Conservation (phyloP, 2,888 invertebrate genomes). For the Autographa gamma region DNA sequence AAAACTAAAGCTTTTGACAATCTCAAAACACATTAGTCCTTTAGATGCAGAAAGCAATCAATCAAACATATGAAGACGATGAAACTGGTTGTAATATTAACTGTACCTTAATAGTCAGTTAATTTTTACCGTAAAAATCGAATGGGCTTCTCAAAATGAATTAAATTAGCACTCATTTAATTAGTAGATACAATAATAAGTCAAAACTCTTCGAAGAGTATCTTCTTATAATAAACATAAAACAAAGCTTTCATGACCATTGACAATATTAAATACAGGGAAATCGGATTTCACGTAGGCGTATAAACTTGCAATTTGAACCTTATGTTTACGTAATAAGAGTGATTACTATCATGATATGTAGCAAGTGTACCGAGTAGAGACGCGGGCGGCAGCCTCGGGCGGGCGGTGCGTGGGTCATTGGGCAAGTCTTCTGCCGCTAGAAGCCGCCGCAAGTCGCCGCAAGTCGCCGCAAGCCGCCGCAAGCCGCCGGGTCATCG, state of each 20-base stretch:
- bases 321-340: neutral
- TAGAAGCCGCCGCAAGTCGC: constrained; percentile 44
- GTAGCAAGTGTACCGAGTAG: neutral
- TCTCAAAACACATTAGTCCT: constrained; percentile 1
- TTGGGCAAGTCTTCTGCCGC: constrained; percentile 72
- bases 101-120: constrained; percentile 4
- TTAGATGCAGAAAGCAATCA: neutral
- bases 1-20: neutral
- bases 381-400: constrained; percentile 28
- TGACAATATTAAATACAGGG: constrained; percentile 31
- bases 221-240: neutral
- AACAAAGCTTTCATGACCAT: neutral
- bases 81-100: neutral
- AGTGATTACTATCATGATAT: neutral
- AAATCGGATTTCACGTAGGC: constrained; percentile 17
- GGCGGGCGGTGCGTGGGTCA: constrained; percentile 65
- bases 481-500: constrained; percentile 76
- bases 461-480: constrained; percentile 63
- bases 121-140: neutral
- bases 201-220: too few species aligned
- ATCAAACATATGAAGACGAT: neutral
- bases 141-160: neutral
- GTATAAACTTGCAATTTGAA: neutral
- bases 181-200: too few species aligned
- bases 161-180: neutral